Evolutionary conservation across 2,888 invertebrate genomes (phyloP).

Genomic region (Automeris io): DNA sequence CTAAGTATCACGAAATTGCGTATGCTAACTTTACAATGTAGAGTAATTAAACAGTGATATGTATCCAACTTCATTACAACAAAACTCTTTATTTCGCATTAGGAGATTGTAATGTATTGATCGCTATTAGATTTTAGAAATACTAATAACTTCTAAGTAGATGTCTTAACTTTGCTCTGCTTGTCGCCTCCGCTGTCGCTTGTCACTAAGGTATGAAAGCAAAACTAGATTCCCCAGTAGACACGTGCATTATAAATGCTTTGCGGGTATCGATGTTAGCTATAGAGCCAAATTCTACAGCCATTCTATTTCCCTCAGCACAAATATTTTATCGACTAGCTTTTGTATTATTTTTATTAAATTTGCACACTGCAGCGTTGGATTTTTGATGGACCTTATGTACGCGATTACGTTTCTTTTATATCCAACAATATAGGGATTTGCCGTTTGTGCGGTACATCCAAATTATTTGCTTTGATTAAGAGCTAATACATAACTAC

Average conservation of each 20-base stretch:
- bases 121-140: constrained; percentile 2
- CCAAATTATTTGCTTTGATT: no score
- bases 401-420: no score
- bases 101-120: no score
- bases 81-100: no score
- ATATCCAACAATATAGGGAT: no score
- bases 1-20: no score
- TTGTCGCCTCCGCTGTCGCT: constrained; percentile 11
- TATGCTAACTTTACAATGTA: no score
- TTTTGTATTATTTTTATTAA: constrained; percentile 4
- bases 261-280: constrained; percentile 41
- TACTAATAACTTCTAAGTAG: not conserved
- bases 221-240: constrained; percentile 44
- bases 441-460: no score
- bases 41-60: no score
- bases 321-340: constrained; percentile 20
- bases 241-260: constrained; percentile 60
- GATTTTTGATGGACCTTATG: no score
- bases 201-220: constrained; percentile 12
- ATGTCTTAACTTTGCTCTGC: not conserved
- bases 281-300: constrained; percentile 34
- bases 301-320: constrained; percentile 43
- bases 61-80: no score
- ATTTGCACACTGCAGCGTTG: constrained; percentile 1
- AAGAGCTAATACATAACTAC: no score